These are phyloP conservation scores for Prionailurus viverrinus DNA, from an alignment of 2,113 vertebrate species.

Conservation along the genomic window DNA sequence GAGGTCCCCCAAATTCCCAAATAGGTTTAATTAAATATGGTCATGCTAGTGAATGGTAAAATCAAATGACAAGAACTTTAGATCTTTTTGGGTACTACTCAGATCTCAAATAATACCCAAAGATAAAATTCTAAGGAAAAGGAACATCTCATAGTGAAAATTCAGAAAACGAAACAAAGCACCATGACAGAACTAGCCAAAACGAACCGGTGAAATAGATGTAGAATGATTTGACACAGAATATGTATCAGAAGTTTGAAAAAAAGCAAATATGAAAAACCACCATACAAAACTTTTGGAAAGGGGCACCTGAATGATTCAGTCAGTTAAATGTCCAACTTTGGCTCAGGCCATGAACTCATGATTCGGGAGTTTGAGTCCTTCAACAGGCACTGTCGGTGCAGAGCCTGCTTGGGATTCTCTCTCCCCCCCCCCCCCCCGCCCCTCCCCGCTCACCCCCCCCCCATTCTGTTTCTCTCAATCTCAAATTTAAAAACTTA, in stretches of 20 bases:
- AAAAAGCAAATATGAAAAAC: not conserved
- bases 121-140: constrained; percentile 25
- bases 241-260: not conserved
- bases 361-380: too few relatives aligned
- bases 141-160: not conserved
- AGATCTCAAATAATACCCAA: constrained; percentile 14
- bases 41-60: constrained; percentile 16
- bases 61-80: constrained; percentile 30
- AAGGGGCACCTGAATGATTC: not conserved
- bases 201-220: not conserved
- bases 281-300: not conserved
- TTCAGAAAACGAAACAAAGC: not conserved
- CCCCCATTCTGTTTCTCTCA: too few relatives aligned
- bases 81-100: not conserved
- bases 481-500: too few relatives aligned
- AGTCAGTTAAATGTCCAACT: too few relatives aligned
- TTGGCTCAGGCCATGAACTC: too few relatives aligned
- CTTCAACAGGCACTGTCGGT: too few relatives aligned
- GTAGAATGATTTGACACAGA: not conserved
- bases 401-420: too few relatives aligned
- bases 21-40: not conserved
- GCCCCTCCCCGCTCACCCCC: too few relatives aligned
- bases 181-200: not conserved
- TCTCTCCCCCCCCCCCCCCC: too few relatives aligned
- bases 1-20: not conserved